These are phyloP conservation scores for Encarsia formosa DNA, from an alignment of 2,888 invertebrate genomes.

Conservation along the genomic window DNA sequence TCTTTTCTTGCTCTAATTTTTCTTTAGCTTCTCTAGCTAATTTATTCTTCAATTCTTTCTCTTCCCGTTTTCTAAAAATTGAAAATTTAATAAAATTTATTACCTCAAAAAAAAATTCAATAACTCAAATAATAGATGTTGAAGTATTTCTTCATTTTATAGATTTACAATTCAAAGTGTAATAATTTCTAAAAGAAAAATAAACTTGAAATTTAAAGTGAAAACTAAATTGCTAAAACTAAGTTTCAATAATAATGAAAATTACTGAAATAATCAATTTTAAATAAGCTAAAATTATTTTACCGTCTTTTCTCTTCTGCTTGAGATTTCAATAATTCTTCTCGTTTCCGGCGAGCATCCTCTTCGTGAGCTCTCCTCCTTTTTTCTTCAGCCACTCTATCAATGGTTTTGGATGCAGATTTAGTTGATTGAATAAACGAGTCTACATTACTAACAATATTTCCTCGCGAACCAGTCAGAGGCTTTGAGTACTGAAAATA, in stretches of 20 bases:
- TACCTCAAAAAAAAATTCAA: slow-evolving; percentile 3
- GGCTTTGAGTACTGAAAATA: slow-evolving; percentile 39
- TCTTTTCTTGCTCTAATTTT: slow-evolving; percentile 51
- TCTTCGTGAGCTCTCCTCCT: slow-evolving; percentile 47
- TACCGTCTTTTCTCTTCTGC: slow-evolving; percentile 58
- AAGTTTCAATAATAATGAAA: no score
- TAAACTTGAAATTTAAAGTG: no score
- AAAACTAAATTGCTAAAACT: no score
- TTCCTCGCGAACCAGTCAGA: slow-evolving; percentile 44
- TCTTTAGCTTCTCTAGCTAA: slow-evolving; percentile 53
- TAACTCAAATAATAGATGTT: no score
- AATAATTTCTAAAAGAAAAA: no score
- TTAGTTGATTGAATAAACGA: slow-evolving; percentile 39
- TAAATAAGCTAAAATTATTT: no score
- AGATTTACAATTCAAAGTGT: no score
- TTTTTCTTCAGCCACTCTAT: slow-evolving; percentile 45
- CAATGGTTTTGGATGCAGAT: slow-evolving; percentile 38
- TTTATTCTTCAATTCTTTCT: slow-evolving; percentile 59
- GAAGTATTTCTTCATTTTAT: no score
- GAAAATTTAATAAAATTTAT: neutral
- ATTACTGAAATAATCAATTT: no score
- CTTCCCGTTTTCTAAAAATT: slow-evolving; percentile 52
- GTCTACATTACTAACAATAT: slow-evolving; percentile 41
- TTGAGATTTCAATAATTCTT: slow-evolving; percentile 58
- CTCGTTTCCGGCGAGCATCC: slow-evolving; percentile 58